phyloP scores from a whole-genome alignment of 2,888 invertebrate species.

The Ditylenchus weischeri region DNA sequence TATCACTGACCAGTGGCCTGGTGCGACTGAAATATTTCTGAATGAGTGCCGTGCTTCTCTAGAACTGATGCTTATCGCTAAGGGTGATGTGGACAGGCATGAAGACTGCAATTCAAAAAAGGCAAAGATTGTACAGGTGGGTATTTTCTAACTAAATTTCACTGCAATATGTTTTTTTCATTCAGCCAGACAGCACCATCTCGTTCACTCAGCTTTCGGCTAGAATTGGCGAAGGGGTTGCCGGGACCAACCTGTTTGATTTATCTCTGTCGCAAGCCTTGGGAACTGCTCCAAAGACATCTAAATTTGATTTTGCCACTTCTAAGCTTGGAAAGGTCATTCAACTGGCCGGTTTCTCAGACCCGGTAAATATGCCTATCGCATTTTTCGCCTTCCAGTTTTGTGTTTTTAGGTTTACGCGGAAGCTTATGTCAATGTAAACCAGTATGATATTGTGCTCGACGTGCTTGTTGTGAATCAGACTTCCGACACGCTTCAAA shows the following conservation, averaged over 20 bases:
- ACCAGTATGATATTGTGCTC: slow-evolving; percentile 75
- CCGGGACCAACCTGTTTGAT: slow-evolving; percentile 80
- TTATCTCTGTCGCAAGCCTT: slow-evolving; percentile 75
- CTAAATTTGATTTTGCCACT: slow-evolving; percentile 61
- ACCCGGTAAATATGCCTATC: slow-evolving; percentile 66
- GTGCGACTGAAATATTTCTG: slow-evolving; percentile 73
- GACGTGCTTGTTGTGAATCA: slow-evolving; percentile 98
- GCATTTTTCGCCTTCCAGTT: neutral
- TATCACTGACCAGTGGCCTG: slow-evolving; percentile 65
- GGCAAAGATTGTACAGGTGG: slow-evolving; percentile 45
- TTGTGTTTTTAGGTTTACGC: slow-evolving; percentile 74
- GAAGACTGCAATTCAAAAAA: slow-evolving; percentile 39
- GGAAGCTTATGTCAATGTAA: slow-evolving; percentile 98
- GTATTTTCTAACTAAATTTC: neutral
- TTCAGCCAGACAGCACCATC: slow-evolving; percentile 84
- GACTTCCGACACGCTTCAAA: slow-evolving; percentile 93
- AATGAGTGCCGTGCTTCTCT: slow-evolving; percentile 74
- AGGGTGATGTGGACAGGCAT: slow-evolving; percentile 46
- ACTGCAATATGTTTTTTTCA: slow-evolving; percentile 7
- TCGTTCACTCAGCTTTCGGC: slow-evolving; percentile 73
- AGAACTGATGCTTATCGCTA: slow-evolving; percentile 71
- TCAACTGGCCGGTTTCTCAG: slow-evolving; percentile 95
- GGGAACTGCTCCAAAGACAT: slow-evolving; percentile 55
- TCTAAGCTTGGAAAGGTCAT: slow-evolving; percentile 71
- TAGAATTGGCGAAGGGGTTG: slow-evolving; percentile 60